These are phyloP conservation scores for Fistularia tabacaria DNA, from an alignment of 2,797 vertebrate genomes.

Conservation along the genomic window DNA sequence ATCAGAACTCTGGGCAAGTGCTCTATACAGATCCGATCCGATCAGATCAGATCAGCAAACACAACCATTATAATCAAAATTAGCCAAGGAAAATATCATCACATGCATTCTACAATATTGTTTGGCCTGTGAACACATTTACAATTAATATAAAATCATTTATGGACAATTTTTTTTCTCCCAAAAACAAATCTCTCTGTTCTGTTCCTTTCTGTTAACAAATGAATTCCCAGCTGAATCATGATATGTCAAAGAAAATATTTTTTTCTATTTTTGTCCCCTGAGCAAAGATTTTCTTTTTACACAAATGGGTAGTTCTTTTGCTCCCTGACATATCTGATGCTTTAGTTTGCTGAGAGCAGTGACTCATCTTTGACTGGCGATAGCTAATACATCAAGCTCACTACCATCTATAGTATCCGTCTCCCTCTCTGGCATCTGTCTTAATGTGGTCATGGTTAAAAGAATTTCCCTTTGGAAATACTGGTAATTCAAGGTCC, in stretches of 20 bases:
- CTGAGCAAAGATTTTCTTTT: slow-evolving; percentile 59
- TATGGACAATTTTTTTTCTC: slow-evolving; percentile 2
- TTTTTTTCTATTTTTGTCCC: slow-evolving; percentile 40
- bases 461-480: too few relatives aligned
- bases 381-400: slow-evolving; percentile 56
- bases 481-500: too few relatives aligned
- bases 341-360: slow-evolving; percentile 65
- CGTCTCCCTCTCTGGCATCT: slow-evolving; percentile 2
- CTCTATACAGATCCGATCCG: too few relatives aligned
- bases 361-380: slow-evolving; percentile 69
- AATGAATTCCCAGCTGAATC: slow-evolving; percentile 33
- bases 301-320: slow-evolving; percentile 62
- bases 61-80: too few relatives aligned
- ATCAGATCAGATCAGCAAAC: too few relatives aligned
- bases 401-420: slow-evolving; percentile 35
- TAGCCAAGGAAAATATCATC: background rate
- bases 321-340: slow-evolving; percentile 65
- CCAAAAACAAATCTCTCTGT: slow-evolving; percentile 8
- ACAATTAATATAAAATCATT: slow-evolving; percentile 10
- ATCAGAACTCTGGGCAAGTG: too few relatives aligned
- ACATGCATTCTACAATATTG: too few relatives aligned
- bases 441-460: too few relatives aligned
- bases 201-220: slow-evolving; percentile 21
- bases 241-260: slow-evolving; percentile 44
- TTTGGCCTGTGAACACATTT: background rate